Percentiles rank a stretch among this genome's conserved stretches.
phyloP scores from a whole-genome alignment of 2,797 vertebrate genomes.

The Enteromius fasciolatus region DNA sequence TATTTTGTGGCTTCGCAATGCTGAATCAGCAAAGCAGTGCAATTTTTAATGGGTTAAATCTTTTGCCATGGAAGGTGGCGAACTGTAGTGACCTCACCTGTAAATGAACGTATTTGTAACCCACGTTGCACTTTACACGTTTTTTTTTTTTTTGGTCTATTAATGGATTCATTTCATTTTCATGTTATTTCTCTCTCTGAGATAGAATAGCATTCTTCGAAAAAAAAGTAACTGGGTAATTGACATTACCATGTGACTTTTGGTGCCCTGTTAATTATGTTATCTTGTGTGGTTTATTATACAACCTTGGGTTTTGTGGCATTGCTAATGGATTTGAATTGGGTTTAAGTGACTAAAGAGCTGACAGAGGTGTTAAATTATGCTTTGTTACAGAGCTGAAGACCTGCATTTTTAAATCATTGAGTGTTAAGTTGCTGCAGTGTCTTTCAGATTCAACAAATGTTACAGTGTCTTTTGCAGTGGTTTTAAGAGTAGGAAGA shows the following conservation, averaged over 20 bases:
- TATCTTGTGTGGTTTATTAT: neutral
- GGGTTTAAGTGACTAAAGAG: neutral
- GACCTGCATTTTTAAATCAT: neutral
- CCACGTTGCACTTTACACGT: neutral
- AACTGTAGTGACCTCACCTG: neutral
- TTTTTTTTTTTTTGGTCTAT: neutral
- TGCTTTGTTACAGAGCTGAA: neutral
- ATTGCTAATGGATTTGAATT: neutral
- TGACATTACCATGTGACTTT: neutral
- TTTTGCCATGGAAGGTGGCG: neutral
- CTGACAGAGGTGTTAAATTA: neutral
- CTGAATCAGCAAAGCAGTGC: neutral
- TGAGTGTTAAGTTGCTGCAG: neutral
- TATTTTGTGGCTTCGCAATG: neutral
- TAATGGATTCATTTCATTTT: neutral
- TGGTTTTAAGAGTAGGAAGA: neutral
- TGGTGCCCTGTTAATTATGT: neutral
- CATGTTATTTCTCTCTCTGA: neutral
- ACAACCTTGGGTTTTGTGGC: neutral
- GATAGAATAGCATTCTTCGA: neutral
- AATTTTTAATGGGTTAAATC: neutral
- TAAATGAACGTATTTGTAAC: neutral
- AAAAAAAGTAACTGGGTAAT: neutral
- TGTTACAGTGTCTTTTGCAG: neutral
- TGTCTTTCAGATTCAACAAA: neutral